These are phyloP conservation scores for Cinara cedri DNA, from an alignment of 2,888 invertebrate species.

Conservation along the genomic window DNA sequence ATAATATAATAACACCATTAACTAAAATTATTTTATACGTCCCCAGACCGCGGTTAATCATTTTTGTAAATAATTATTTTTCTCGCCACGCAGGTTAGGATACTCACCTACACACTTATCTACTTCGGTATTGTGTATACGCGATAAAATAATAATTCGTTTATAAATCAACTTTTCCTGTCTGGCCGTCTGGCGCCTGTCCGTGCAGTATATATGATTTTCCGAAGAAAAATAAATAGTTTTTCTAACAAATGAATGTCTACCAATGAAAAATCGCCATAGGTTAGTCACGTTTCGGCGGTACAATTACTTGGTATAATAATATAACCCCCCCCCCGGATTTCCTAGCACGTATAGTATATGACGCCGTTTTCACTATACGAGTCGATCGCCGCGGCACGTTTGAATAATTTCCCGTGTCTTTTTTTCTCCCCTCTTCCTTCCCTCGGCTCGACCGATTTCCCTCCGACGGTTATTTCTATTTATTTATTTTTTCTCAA, in stretches of 20 bases:
- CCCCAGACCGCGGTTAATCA: too few species aligned
- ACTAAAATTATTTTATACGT: too few species aligned
- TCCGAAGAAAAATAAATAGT: neutral
- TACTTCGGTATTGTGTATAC: too few species aligned
- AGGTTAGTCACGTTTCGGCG: constrained; percentile 44
- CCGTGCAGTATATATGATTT: neutral
- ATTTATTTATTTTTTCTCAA: constrained; percentile 26
- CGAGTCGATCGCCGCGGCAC: neutral
- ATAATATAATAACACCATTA: too few species aligned
- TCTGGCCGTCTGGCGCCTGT: too few species aligned
- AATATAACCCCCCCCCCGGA: too few species aligned
- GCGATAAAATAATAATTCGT: too few species aligned
- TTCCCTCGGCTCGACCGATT: constrained; percentile 8
- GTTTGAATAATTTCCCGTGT: constrained; percentile 46
- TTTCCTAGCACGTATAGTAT: constrained; percentile 37
- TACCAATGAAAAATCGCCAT: constrained; percentile 32
- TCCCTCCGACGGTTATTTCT: constrained; percentile 23
- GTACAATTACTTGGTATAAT: constrained; percentile 38
- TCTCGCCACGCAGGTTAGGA: too few species aligned
- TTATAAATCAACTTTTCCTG: too few species aligned
- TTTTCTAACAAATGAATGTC: neutral
- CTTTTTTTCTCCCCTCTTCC: neutral
- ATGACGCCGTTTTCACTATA: constrained; percentile 26
- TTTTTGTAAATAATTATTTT: too few species aligned
- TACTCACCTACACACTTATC: too few species aligned